Evolutionary conservation across 2,888 invertebrate species (phyloP), one percentile per base, ranked within the genome.

Genomic region (Bhutanitis thaidina): DNA sequence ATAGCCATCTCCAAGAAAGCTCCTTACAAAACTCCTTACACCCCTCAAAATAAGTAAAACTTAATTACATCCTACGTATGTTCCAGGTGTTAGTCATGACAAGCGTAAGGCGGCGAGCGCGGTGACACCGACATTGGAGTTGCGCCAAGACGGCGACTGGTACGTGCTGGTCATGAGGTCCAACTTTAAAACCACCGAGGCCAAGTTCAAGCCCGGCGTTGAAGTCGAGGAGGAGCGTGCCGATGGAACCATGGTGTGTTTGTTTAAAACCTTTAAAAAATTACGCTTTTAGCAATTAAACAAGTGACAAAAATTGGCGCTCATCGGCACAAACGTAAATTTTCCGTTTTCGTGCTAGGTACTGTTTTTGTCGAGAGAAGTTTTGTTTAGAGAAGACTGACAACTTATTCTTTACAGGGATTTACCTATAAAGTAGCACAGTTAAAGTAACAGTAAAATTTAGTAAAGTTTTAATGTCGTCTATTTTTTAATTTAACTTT

Each of bases 401-500:
- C 34, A 34, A 12, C 3, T 34, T 12, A 12, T n/a, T 5, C 13
- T 7, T 12, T 3, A 3, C 9, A n/a, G 9, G 8, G 3, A n/a
- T n/a, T n/a, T n/a, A 32, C 1, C 3, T 32, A 3, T 9, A 2
- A 32, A 3, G 9, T 32, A 9, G 12, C 3, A 13, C n/a, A 32
- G n/a, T n/a, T 32, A n/a, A 32, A n/a, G 4, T n/a, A n/a, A 3
- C 9, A 3, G 0, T 0, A 32, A 32, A n/a, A n/a, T n/a, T 9
- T 9, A 32, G 2, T n/a, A n/a, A n/a, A 32, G 9, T 3, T 9
- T n/a, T n/a, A 3, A n/a, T 32, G 4, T 9, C n/a, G 9, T 30
- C 3, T 34, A 1, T 13, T 35, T 14, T 35, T 13, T 38, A 12
- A 51, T 77, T 80, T 0, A n/a, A n/a, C n/a, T n/a, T n/a, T n/a